Evolutionary conservation across 2,888 invertebrate species (phyloP).

Genomic region (Rhamphomyia laevipes): DNA sequence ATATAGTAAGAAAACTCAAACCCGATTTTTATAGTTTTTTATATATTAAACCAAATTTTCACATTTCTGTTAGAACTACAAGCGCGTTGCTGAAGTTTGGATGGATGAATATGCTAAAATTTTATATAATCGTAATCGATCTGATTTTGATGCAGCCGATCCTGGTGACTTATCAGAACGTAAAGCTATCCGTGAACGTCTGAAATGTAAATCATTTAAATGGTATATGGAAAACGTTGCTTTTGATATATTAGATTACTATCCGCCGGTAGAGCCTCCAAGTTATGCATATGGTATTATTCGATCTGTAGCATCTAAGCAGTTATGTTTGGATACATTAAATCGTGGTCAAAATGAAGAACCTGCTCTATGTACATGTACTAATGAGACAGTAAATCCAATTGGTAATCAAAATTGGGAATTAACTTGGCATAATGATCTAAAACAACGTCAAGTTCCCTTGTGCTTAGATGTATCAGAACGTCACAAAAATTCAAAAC

Average conservation of each 20-base stretch:
- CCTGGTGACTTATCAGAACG: slow-evolving; percentile 75
- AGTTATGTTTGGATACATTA: slow-evolving; percentile 63
- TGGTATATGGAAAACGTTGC: slow-evolving; percentile 95
- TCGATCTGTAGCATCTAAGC: slow-evolving; percentile 46
- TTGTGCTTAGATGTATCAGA: slow-evolving; percentile 81
- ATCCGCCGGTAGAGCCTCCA: slow-evolving; percentile 79
- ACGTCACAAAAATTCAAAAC: slow-evolving; percentile 53
- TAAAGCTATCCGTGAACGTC: slow-evolving; percentile 54
- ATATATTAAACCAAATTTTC: too few relatives aligned
- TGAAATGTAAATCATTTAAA: slow-evolving; percentile 83
- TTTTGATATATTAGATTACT: slow-evolving; percentile 76
- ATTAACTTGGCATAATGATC: slow-evolving; percentile 30
- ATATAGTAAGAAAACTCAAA: slow-evolving; percentile 20
- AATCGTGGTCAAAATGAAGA: slow-evolving; percentile 35
- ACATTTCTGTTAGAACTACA: slow-evolving; percentile 58
- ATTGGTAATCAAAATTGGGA: slow-evolving; percentile 32
- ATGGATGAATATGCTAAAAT: slow-evolving; percentile 95
- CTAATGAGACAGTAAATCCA: slow-evolving; percentile 23
- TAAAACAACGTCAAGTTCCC: slow-evolving; percentile 42
- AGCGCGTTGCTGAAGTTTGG: slow-evolving; percentile 93
- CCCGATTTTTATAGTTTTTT: neutral
- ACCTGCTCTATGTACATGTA: slow-evolving; percentile 32
- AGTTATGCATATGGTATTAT: slow-evolving; percentile 76
- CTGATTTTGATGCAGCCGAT: slow-evolving; percentile 57
- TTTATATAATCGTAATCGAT: slow-evolving; percentile 67